Conservation (phyloP, 1,140 invertebrate genomes). For the Metopolophium dirhodum region DNA sequence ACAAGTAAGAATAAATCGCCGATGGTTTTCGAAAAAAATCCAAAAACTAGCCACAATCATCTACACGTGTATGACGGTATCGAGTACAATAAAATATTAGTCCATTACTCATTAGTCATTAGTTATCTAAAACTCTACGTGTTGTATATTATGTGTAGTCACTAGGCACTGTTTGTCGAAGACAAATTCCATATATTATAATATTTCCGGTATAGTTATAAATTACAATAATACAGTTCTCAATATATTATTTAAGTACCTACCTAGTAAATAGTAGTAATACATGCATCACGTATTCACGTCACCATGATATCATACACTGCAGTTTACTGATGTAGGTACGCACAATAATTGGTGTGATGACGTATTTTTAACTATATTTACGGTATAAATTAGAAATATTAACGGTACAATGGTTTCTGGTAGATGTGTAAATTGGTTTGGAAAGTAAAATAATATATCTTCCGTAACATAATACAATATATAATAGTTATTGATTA, state of each 20-base stretch:
- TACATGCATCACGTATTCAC: not conserved
- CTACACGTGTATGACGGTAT: not conserved
- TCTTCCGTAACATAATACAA: not conserved
- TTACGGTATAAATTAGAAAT: not conserved
- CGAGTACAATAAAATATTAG: not conserved
- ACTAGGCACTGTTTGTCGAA: not conserved
- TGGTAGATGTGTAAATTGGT: not conserved
- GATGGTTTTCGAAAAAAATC: not conserved
- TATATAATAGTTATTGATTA: not conserved
- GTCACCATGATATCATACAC: not conserved
- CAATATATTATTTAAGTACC: not conserved
- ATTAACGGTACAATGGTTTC: not conserved
- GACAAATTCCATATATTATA: not conserved
- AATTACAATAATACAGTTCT: not conserved
- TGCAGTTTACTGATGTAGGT: not conserved
- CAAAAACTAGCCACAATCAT: not conserved
- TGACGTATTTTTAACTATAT: not conserved
- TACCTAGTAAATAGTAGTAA: not conserved
- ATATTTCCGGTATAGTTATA: not conserved
- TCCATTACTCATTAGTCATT: not conserved
- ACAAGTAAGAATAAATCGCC: not conserved
- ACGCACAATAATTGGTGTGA: not conserved
- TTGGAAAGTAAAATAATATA: constrained; percentile 19
- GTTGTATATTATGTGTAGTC: not conserved
- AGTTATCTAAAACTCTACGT: not conserved